Base-by-base conservation (phyloP, 2,888 invertebrate species). In the Rotaria sp. region DNA sequence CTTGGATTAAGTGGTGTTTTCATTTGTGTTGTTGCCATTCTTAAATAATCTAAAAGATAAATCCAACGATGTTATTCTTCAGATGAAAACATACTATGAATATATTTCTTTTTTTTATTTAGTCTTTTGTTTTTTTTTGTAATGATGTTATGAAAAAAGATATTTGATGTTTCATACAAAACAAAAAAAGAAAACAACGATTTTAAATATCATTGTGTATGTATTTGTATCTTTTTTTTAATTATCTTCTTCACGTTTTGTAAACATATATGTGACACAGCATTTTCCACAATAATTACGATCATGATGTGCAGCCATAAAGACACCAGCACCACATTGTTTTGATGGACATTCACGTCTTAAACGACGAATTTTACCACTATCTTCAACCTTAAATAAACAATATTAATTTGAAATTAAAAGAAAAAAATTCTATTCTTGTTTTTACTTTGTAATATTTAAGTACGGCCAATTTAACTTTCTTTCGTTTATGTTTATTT, bases 401-500 rank as follows among this genome's bases (percentile, higher is more conserved):
- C 96, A 52, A 89, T 99, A 94, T 86, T 97, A 97, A 88, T 97
- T 95, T 89, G 4, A 24, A 21, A 52, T 24, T 24, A 7, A 4
- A 52, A 7, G 24, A 24, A 21, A 52, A 67, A n/a, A 11, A n/a
- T 55, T 80, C 57, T 85, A 18, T 50, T 52, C 52, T 24, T 3
- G 4, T 52, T 84, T n/a, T 90, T 90, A 98, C 97, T 95, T 98
- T 98, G 93, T 99, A 99, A 92, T 94, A 99, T 92, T 97, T 97
- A 89, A 99, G 94, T 86, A 97, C 97, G 88, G 97, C 95, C 89
- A 99, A 94, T 93, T 99, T 99, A 93, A 99, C 97, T 95, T 99
- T 99, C 97, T 98, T 99, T 94, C 96, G 96, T 95, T 98, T 99
- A 93, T 99, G 99, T 93, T 98, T 98, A 92, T 96, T 97, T 93